Percentiles rank a stretch among this genome's conserved stretches.
These are phyloP conservation scores for Dermochelys coriacea DNA, from an alignment of 2,797 vertebrate genomes.

Conservation along the genomic window DNA sequence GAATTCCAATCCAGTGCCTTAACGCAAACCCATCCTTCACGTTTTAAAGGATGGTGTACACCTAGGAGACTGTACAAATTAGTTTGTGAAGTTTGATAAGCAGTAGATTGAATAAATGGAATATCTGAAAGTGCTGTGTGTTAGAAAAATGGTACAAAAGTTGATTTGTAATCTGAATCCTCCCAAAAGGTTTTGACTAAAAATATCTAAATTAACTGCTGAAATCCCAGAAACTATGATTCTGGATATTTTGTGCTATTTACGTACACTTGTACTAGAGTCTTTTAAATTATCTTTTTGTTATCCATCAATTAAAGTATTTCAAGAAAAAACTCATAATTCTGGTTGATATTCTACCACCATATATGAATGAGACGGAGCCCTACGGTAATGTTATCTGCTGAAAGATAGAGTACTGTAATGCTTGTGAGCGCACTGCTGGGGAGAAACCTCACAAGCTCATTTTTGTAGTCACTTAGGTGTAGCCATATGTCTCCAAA, in stretches of 20 bases:
- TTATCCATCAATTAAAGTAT: neutral
- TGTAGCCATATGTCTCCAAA: neutral
- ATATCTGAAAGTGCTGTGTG: neutral
- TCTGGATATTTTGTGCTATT: neutral
- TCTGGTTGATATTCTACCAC: neutral
- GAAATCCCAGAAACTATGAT: neutral
- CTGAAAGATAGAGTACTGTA: neutral
- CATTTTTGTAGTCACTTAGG: neutral
- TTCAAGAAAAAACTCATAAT: neutral
- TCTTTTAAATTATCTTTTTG: neutral
- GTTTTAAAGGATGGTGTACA: neutral
- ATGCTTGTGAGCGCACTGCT: neutral
- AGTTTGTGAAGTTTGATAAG: neutral
- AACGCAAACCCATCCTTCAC: neutral
- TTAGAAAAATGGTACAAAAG: neutral
- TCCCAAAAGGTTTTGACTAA: neutral
- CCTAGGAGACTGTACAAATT: neutral
- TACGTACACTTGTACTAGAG: neutral
- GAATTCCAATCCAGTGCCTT: neutral
- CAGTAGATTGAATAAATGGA: neutral
- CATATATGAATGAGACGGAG: neutral
- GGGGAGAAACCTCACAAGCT: neutral
- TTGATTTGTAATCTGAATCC: neutral
- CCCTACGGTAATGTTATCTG: neutral
- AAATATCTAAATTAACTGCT: neutral